phyloP scores from a whole-genome alignment of 2,888 invertebrate species.

The Cheilosia scutellata region DNA sequence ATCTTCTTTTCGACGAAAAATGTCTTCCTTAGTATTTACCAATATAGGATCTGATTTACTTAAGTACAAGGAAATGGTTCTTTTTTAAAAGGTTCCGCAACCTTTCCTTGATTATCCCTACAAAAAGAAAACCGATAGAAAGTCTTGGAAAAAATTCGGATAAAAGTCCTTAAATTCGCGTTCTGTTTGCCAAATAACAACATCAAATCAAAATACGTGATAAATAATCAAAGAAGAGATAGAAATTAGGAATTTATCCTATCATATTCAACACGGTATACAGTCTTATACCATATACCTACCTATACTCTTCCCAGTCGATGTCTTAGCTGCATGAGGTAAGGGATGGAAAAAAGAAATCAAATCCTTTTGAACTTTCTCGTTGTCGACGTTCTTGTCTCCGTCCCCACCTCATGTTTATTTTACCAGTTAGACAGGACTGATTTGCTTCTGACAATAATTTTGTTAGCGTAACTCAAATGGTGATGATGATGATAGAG shows the following conservation, averaged over 20 bases:
- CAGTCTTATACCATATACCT: neutral
- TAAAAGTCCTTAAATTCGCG: constrained; percentile 73
- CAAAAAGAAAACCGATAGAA: constrained; percentile 11
- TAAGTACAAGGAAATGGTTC: constrained; percentile 27
- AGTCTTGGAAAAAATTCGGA: constrained; percentile 2
- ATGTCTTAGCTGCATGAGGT: constrained; percentile 15
- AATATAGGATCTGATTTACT: constrained; percentile 63
- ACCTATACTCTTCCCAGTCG: neutral
- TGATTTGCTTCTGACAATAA: constrained; percentile 75
- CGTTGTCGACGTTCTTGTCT: constrained; percentile 17
- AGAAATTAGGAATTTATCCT: constrained; percentile 72
- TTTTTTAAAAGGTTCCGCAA: constrained; percentile 38
- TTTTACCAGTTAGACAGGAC: constrained; percentile 73
- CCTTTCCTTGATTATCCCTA: constrained; percentile 60
- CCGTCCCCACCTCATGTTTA: constrained; percentile 56
- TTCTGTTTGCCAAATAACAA: constrained; percentile 74
- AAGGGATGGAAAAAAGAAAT: constrained; percentile 16
- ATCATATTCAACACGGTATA: constrained; percentile 57
- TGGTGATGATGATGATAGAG: neutral
- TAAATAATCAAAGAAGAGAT: constrained; percentile 72
- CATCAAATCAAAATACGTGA: constrained; percentile 75
- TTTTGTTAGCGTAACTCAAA: constrained; percentile 66
- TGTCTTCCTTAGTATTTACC: constrained; percentile 45
- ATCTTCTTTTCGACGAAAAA: constrained; percentile 11
- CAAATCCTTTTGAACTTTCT: constrained; percentile 71